A percentile compares a stretch with the other conserved stretches of the same genome.
Evolutionary conservation across 2,113 vertebrate genomes (phyloP).

Genomic region (Callipepla californica): DNA sequence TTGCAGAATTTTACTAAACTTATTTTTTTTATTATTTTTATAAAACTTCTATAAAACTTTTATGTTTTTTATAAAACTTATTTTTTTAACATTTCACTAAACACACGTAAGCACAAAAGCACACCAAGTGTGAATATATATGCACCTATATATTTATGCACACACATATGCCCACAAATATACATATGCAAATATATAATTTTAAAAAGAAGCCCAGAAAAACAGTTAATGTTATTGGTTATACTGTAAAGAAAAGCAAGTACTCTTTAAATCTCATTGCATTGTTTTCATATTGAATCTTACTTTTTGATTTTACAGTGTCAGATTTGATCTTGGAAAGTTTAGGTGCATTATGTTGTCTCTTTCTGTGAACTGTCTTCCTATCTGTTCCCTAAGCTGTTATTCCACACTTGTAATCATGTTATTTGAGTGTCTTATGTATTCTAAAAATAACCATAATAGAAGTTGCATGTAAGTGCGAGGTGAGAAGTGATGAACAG

Average conservation of each 20-base stretch:
- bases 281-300: slow-evolving; percentile 2
- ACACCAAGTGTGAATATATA: not conserved
- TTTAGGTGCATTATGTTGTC: slow-evolving; percentile 27
- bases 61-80: too few relatives aligned
- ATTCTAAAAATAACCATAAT: slow-evolving; percentile 67
- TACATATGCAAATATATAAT: not conserved
- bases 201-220: not conserved
- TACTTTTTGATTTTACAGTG: slow-evolving; percentile 25
- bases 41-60: too few relatives aligned
- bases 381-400: slow-evolving; percentile 64
- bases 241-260: not conserved
- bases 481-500: slow-evolving; percentile 72
- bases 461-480: slow-evolving; percentile 62
- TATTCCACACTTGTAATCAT: slow-evolving; percentile 66
- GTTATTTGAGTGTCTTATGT: slow-evolving; percentile 65
- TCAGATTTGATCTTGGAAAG: slow-evolving; percentile 49
- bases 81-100: too few relatives aligned
- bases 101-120: not conserved
- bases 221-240: not conserved
- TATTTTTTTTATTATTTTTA: too few relatives aligned
- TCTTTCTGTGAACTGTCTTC: slow-evolving; percentile 42
- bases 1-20: not conserved
- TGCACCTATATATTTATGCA: not conserved
- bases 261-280: not conserved
- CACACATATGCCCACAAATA: fast-evolving